phyloP scores from a whole-genome alignment of 2,888 invertebrate genomes.

The Torymus tubicola region DNA sequence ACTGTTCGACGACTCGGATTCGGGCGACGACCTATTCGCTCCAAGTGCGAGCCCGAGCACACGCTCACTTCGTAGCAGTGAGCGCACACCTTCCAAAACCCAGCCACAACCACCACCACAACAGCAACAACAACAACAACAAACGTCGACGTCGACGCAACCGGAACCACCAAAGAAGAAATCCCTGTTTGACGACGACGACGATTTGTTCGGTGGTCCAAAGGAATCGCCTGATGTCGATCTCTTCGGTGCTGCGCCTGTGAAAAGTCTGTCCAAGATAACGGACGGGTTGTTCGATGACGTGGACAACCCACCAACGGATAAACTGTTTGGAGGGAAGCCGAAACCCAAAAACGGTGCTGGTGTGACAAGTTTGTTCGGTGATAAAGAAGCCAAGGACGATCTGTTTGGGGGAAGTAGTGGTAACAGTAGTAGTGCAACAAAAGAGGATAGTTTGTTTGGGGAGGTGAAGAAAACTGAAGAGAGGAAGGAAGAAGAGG shows the following conservation, averaged over 20 bases:
- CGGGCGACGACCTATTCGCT: slow-evolving; percentile 72
- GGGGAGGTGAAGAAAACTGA: slow-evolving; percentile 62
- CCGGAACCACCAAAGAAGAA: slow-evolving; percentile 48
- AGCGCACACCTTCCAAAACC: slow-evolving; percentile 34
- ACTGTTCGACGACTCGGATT: slow-evolving; percentile 72
- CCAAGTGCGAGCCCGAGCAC: slow-evolving; percentile 68
- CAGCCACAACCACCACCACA: not conserved
- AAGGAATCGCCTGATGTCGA: slow-evolving; percentile 67
- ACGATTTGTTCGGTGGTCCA: slow-evolving; percentile 61
- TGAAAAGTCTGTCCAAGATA: slow-evolving; percentile 6
- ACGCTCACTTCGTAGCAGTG: slow-evolving; percentile 60
- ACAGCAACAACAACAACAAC: too few species aligned
- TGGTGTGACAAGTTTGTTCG: too few species aligned
- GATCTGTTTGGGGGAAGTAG: too few species aligned
- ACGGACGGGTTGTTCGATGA: slow-evolving; percentile 32
- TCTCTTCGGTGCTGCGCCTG: slow-evolving; percentile 63
- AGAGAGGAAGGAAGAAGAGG: slow-evolving; percentile 39
- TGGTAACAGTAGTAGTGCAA: too few species aligned
- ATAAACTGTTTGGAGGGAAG: slow-evolving; percentile 19
- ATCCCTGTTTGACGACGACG: slow-evolving; percentile 69
- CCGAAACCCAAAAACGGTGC: not conserved
- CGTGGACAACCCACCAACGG: not conserved
- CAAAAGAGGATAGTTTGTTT: slow-evolving; percentile 62
- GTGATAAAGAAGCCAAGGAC: too few species aligned
- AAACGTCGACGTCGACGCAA: too few species aligned